A percentile compares a stretch with the other conserved stretches of the same genome.
These are phyloP conservation scores for Synanthedon formicaeformis DNA, from an alignment of 2,888 invertebrate genomes.

Conservation along the genomic window DNA sequence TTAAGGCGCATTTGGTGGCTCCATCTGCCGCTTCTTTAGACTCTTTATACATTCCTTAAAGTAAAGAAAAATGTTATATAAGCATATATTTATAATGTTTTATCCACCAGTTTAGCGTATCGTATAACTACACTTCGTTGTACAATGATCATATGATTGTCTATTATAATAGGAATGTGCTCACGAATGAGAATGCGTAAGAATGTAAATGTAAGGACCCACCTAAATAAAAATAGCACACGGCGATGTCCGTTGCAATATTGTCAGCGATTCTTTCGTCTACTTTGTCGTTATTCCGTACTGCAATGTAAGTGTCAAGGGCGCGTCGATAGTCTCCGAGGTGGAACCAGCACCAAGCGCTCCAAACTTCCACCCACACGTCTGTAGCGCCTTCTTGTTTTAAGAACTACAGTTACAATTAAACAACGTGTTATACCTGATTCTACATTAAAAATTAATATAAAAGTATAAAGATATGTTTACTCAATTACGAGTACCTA, in stretches of 20 bases:
- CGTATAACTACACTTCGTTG: no score
- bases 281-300: conserved; percentile 30
- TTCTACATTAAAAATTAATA: no score
- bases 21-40: conserved; percentile 75
- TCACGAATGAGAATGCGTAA: no score
- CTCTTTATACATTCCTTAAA: conserved; percentile 72
- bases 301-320: conserved; percentile 77
- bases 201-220: no score
- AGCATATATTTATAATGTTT: no score
- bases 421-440: no score
- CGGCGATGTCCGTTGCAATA: conserved; percentile 84
- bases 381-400: conserved; percentile 48
- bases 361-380: conserved; percentile 80
- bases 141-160: not conserved
- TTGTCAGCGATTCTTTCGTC: conserved; percentile 71
- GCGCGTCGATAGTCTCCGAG: conserved; percentile 92
- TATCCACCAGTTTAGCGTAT: no score
- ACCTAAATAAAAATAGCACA: conserved; percentile 95
- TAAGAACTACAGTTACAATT: conserved; percentile 30
- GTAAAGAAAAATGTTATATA: conserved; percentile 1
- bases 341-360: conserved; percentile 96
- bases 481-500: no score
- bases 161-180: not conserved
- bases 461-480: no score
- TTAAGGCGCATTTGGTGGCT: conserved; percentile 74